These are phyloP conservation scores for Brachionus rubens DNA, from an alignment of 1,140 invertebrate genomes.

Conservation along the genomic window DNA sequence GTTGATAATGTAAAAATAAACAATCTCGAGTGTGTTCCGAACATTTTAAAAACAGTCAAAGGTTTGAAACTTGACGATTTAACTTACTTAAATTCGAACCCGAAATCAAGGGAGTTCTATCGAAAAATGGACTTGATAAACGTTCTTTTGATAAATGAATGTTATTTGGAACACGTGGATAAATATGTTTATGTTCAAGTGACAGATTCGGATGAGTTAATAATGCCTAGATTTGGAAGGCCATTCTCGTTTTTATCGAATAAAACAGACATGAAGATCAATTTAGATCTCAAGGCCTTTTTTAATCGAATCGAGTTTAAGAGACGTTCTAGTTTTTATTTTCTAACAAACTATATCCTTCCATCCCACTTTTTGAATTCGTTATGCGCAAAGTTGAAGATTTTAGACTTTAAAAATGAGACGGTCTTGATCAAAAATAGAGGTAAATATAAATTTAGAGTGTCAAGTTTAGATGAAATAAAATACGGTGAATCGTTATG, in stretches of 20 bases:
- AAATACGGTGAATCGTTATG: not conserved
- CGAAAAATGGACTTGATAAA: constrained; percentile 32
- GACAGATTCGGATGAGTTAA: not conserved
- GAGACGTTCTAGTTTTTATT: too few species aligned
- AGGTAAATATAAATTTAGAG: not conserved
- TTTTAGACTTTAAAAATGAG: not conserved
- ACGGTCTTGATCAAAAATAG: not conserved
- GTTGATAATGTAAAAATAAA: not conserved
- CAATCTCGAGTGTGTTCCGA: not conserved
- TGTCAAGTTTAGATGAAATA: not conserved
- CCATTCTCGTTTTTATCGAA: too few species aligned
- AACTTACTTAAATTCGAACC: not conserved
- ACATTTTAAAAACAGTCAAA: not conserved
- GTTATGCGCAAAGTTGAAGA: not conserved
- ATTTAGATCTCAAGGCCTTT: too few species aligned
- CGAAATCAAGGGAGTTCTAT: not conserved
- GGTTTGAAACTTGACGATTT: not conserved
- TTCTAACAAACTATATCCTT: too few species aligned
- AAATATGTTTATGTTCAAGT: constrained; percentile 8
- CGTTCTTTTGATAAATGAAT: constrained; percentile 19
- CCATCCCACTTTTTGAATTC: too few species aligned
- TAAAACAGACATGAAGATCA: too few species aligned
- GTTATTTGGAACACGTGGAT: constrained; percentile 33
- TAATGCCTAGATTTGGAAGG: not conserved
- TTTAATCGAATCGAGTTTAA: too few species aligned